These are phyloP conservation scores for Aurelia aurita DNA, from an alignment of 30 jellyfish, hydroid and myxozoan species.

Conservation along the genomic window DNA sequence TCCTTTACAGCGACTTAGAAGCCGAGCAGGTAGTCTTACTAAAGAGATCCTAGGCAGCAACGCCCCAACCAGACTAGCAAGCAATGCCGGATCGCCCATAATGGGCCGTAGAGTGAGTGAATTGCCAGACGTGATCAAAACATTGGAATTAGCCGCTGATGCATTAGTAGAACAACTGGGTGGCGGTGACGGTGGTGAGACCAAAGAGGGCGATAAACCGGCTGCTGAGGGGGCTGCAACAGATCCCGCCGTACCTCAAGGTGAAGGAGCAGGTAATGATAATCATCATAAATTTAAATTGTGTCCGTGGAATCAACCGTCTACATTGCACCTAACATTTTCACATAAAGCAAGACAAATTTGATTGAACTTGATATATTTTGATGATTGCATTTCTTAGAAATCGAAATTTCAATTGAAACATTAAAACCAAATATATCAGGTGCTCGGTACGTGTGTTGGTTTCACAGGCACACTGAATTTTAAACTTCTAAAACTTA, in stretches of 20 bases:
- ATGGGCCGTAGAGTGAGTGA: not conserved
- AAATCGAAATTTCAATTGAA: too few relatives aligned
- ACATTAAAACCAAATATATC: too few relatives aligned
- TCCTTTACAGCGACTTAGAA: constrained; percentile 27
- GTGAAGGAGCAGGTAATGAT: constrained; percentile 30
- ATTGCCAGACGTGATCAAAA: constrained; percentile 3
- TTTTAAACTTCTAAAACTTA: too few relatives aligned
- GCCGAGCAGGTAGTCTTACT: constrained; percentile 24
- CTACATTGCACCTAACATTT: too few relatives aligned
- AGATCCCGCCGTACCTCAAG: constrained; percentile 10
- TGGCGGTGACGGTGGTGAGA: not conserved
- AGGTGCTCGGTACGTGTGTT: too few relatives aligned
- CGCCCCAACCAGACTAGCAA: constrained; percentile 3
- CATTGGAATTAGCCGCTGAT: constrained; percentile 50
- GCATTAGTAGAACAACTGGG: constrained; percentile 36
- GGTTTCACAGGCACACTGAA: too few relatives aligned
- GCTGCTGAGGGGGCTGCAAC: constrained; percentile 1
- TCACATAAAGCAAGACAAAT: too few relatives aligned
- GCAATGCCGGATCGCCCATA: not conserved
- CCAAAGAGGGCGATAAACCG: not conserved
- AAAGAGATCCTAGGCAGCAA: not conserved
- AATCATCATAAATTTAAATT: not conserved
- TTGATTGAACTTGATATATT: too few relatives aligned
- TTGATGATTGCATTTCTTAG: too few relatives aligned
- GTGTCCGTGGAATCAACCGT: too few relatives aligned